phyloP scores from a whole-genome alignment of 2,797 vertebrate species.

The Chrosomus eos region DNA sequence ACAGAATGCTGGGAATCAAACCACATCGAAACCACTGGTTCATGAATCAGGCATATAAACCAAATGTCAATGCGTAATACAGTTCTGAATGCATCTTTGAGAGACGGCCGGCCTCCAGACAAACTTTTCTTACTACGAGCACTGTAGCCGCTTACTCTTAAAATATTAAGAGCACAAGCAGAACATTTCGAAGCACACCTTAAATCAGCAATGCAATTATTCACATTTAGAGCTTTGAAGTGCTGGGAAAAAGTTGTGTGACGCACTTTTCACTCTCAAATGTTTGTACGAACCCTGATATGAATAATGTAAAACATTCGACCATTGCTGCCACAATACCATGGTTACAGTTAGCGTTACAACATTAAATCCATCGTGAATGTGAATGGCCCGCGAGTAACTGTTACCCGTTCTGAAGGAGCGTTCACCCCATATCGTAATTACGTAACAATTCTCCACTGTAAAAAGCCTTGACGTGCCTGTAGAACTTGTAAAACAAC shows the following conservation, averaged over 20 bases:
- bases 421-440: no score
- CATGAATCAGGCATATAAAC: not conserved
- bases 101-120: not conserved
- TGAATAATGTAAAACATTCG: no score
- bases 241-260: no score
- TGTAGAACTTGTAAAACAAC: no score
- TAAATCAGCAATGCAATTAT: not conserved
- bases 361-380: no score
- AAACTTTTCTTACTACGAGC: not conserved
- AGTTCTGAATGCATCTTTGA: not conserved
- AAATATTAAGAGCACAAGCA: not conserved
- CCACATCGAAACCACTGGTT: not conserved
- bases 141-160: not conserved
- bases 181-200: not conserved
- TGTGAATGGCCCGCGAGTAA: no score
- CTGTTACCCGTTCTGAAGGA: no score
- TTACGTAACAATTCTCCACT: no score
- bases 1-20: conserved; percentile 22
- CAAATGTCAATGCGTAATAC: not conserved
- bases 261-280: no score
- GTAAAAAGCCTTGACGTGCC: no score
- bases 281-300: no score
- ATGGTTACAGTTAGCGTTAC: not conserved
- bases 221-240: not conserved
- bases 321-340: no score